Percentiles rank a stretch among this genome's conserved stretches.
Evolutionary conservation across 2,113 vertebrate species (phyloP).

Genomic region (Planiliza haematocheilus): DNA sequence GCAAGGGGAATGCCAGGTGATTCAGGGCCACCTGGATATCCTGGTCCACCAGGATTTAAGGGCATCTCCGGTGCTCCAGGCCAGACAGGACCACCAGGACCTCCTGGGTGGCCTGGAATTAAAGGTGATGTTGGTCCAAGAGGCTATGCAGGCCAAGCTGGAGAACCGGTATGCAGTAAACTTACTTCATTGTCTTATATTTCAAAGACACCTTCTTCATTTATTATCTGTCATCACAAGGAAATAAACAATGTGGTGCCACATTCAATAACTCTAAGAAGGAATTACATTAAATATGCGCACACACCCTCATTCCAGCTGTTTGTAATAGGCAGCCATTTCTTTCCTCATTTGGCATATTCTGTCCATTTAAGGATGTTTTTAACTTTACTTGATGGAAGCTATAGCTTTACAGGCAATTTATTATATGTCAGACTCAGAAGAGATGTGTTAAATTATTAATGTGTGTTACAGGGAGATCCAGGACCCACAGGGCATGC

Average conservation of each 20-base stretch:
- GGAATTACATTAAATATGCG: no score
- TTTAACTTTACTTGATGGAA: no score
- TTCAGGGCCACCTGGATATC: slow-evolving; percentile 46
- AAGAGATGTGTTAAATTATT: slow-evolving; percentile 1
- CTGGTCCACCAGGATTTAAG: slow-evolving; percentile 54
- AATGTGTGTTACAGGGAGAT: slow-evolving; percentile 62
- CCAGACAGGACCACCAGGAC: slow-evolving; percentile 39
- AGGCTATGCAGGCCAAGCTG: slow-evolving; percentile 53
- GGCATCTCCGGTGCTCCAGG: slow-evolving; percentile 56
- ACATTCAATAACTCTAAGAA: background rate
- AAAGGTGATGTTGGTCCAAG: slow-evolving; percentile 66
- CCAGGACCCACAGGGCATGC: slow-evolving; percentile 33
- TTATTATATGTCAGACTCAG: background rate
- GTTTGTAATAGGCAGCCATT: background rate
- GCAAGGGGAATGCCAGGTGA: slow-evolving; percentile 52
- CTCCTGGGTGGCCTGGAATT: slow-evolving; percentile 48
- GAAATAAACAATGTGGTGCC: background rate
- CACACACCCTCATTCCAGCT: background rate
- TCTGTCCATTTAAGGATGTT: background rate
- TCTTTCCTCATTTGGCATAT: background rate
- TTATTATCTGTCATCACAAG: background rate
- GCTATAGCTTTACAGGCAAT: background rate
- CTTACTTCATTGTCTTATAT: background rate
- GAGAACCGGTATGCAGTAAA: slow-evolving; percentile 56
- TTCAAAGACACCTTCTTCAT: background rate